These are phyloP conservation scores for Ichneumoninae sp. DNA, from an alignment of 2,888 invertebrate species.

Conservation along the genomic window DNA sequence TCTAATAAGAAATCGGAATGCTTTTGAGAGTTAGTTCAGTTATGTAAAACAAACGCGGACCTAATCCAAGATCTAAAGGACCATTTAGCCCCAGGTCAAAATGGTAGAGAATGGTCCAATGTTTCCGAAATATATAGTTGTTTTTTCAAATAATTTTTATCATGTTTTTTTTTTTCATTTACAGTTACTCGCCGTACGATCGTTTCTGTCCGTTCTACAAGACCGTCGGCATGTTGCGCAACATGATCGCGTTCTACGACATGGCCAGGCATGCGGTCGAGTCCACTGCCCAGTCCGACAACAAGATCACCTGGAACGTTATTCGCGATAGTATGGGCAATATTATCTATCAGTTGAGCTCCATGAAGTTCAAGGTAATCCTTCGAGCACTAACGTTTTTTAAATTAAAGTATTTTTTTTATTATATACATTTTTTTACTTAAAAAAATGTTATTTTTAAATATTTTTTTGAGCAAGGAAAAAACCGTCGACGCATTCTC, in stretches of 20 bases:
- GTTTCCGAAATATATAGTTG: no score
- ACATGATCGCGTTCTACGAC: slow-evolving; percentile 99
- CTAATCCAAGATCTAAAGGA: no score
- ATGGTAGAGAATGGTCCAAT: no score
- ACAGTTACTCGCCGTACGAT: slow-evolving; percentile 94
- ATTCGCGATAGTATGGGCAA: slow-evolving; percentile 99
- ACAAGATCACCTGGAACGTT: slow-evolving; percentile 99
- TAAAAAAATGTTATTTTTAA: no score
- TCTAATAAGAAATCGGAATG: no score
- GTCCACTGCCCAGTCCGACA: slow-evolving; percentile 98
- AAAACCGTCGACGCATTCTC: background rate
- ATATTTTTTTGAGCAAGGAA: background rate
- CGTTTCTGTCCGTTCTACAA: slow-evolving; percentile 99
- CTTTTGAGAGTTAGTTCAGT: no score
- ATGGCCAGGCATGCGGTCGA: slow-evolving; percentile 99
- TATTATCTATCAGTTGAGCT: slow-evolving; percentile 97
- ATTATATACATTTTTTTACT: no score
- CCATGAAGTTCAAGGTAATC: slow-evolving; percentile 99
- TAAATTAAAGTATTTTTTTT: background rate
- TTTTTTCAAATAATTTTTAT: slow-evolving; percentile 17
- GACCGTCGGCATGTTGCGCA: slow-evolving; percentile 99
- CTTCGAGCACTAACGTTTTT: background rate
- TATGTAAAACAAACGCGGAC: no score
- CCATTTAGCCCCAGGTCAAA: no score
- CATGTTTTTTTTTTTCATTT: slow-evolving; percentile 41